phyloP scores from a whole-genome alignment of 2,797 vertebrate species.

The Poeciliopsis gracilis region DNA sequence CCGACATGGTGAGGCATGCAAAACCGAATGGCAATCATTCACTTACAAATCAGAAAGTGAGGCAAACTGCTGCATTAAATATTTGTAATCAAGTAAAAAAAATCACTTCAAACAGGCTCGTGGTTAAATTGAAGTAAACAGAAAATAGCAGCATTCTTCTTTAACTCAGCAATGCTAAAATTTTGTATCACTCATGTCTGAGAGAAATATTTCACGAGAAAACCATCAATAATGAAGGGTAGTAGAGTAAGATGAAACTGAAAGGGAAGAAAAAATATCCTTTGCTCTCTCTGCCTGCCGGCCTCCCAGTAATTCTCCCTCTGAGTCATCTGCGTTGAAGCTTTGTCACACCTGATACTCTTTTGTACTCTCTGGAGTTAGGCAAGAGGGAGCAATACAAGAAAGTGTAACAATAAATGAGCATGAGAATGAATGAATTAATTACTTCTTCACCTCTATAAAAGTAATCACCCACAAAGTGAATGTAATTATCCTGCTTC shows the following conservation, averaged over 20 bases:
- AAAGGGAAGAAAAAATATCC: slow-evolving; percentile 64
- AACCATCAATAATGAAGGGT: slow-evolving; percentile 47
- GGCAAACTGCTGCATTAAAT: slow-evolving; percentile 63
- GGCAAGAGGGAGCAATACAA: slow-evolving; percentile 63
- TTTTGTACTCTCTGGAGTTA: slow-evolving; percentile 62
- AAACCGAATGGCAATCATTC: slow-evolving; percentile 71
- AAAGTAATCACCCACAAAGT: slow-evolving; percentile 75
- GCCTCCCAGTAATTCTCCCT: slow-evolving; percentile 63
- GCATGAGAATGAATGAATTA: slow-evolving; percentile 72
- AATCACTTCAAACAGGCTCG: slow-evolving; percentile 47
- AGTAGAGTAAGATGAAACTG: slow-evolving; percentile 64
- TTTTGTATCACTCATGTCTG: slow-evolving; percentile 33
- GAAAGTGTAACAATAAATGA: slow-evolving; percentile 70
- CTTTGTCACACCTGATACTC: slow-evolving; percentile 69
- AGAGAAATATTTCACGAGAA: slow-evolving; percentile 40
- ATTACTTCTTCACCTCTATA: slow-evolving; percentile 74
- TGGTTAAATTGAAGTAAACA: slow-evolving; percentile 42
- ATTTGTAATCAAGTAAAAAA: slow-evolving; percentile 70
- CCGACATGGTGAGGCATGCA: slow-evolving; percentile 48
- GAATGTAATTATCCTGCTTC: slow-evolving; percentile 75
- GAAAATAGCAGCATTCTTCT: slow-evolving; percentile 39
- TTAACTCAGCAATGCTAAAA: slow-evolving; percentile 9
- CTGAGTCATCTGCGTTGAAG: slow-evolving; percentile 64
- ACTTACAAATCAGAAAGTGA: slow-evolving; percentile 68
- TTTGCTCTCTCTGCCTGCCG: slow-evolving; percentile 58